Conservation (phyloP, 2,797 vertebrate genomes). For the Manis crassicaudata region DNA sequence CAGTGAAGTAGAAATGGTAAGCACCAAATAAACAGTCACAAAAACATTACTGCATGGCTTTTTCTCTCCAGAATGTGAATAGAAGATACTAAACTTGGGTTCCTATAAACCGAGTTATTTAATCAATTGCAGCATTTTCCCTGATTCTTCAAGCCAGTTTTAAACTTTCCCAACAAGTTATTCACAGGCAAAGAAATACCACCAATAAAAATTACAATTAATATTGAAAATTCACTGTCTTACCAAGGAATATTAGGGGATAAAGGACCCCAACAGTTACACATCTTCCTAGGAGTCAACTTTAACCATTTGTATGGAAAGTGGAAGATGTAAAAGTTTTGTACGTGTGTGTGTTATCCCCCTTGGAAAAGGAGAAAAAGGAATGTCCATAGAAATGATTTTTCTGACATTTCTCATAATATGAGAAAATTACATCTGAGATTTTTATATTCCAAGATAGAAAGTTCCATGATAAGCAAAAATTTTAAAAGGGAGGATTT, state of each 20-base stretch:
- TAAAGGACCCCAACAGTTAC: neutral
- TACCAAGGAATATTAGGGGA: neutral
- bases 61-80: conserved; percentile 12
- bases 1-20: neutral
- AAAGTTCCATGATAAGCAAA: conserved; percentile 22
- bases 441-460: conserved; percentile 40
- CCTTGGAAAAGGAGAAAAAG: neutral
- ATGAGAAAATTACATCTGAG: conserved; percentile 41
- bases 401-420: conserved; percentile 15
- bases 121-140: neutral
- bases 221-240: neutral
- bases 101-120: neutral
- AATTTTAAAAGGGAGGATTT: conserved; percentile 34
- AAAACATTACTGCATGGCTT: neutral
- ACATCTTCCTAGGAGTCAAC: neutral
- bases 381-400: neutral
- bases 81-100: neutral
- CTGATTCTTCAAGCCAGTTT: neutral
- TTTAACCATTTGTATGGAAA: conserved; percentile 26
- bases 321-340: neutral
- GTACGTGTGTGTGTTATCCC: neutral
- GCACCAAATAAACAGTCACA: neutral
- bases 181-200: neutral
- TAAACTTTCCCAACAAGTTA: neutral
- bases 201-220: neutral